Evolutionary conservation across 2,888 invertebrate species (phyloP), one percentile per base, ranked within the genome.

Genomic region (Trissolcus japonicus): DNA sequence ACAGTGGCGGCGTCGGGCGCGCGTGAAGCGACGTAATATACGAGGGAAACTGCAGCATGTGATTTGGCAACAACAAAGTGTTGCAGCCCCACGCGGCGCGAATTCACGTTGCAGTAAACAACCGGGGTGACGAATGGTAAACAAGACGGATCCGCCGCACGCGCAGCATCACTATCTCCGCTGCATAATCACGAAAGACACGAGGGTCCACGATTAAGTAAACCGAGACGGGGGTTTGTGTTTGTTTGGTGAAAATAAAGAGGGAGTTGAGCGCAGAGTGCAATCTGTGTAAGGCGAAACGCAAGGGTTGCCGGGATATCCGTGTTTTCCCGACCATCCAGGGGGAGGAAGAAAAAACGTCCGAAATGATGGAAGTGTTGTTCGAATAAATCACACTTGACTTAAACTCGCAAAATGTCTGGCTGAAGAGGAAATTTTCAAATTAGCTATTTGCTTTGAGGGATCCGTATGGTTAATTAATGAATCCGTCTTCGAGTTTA

Each of bases 21-120:
- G 51, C 62, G 67, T 63, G 53, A 57, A 54, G 66, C 51, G 56
- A 65, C 55, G 69, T 56, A 69, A 66, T 71, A 72, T 57, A 14
- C 41, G 67, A 57, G 76, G 67, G 67, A 63, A 67, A 59, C 53
- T 63, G 76, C 76, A 72, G 62, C 55, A 25, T 63, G 76, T 63
- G 71, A 76, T 72, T 72, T 72, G 62, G 67, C 67, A 41, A 53
- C 61, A 74, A 78, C 74, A 80, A 81, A 79, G 78, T 79, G 66
- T 66, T 61, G 53, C 66, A 66, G 48, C 73, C 73, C 73, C 48
- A 60, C 53, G 65, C 60, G 67, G 29, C 41, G 62, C 17, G 63
- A 66, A 79, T 61, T 69, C 79, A 54, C 65, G 80, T 78, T 67
- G 80, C 62, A 72, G 72, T 76, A 76, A 76, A 76, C 76, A 76